Percentiles rank a stretch among this genome's conserved stretches.
phyloP scores from a whole-genome alignment of 1,140 invertebrate species.

The Idris sp. region DNA sequence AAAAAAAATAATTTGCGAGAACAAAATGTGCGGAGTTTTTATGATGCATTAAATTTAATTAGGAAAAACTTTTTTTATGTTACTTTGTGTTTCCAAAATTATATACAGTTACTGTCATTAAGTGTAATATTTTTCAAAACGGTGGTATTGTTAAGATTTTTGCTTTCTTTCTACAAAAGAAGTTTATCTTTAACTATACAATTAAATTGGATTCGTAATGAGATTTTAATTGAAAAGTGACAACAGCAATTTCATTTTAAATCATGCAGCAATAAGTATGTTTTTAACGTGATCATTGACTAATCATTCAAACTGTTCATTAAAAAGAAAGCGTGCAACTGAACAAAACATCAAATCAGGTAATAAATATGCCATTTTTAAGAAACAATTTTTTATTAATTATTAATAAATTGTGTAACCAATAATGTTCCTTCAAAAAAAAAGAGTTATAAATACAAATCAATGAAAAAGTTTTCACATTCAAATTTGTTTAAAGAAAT shows the following conservation, averaged over 20 bases:
- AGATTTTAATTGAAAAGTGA: slow-evolving; percentile 22
- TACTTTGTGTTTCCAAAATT: too few relatives aligned
- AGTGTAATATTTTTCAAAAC: too few relatives aligned
- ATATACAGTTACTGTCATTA: too few relatives aligned
- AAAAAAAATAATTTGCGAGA: not conserved
- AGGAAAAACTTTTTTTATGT: too few relatives aligned
- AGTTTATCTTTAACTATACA: not conserved
- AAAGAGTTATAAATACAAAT: too few relatives aligned
- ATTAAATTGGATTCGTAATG: slow-evolving; percentile 17
- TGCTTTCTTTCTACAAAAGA: slow-evolving; percentile 7
- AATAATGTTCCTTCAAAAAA: too few relatives aligned
- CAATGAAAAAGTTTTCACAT: too few relatives aligned
- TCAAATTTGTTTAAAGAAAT: too few relatives aligned
- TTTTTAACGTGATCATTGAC: slow-evolving; percentile 12
- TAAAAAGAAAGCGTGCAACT: slow-evolving; percentile 26
- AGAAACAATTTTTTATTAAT: not conserved
- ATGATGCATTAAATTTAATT: too few relatives aligned
- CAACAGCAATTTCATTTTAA: slow-evolving; percentile 9
- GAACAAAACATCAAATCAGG: not conserved
- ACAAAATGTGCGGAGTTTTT: slow-evolving; percentile 1
- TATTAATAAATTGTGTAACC: too few relatives aligned
- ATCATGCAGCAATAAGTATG: slow-evolving; percentile 8
- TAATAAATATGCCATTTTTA: slow-evolving; percentile 6
- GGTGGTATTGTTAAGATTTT: too few relatives aligned
- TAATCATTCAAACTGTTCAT: slow-evolving; percentile 31